Evolutionary conservation across 1,140 invertebrate genomes (phyloP).

Genomic region (Sminthurinus signatus): DNA sequence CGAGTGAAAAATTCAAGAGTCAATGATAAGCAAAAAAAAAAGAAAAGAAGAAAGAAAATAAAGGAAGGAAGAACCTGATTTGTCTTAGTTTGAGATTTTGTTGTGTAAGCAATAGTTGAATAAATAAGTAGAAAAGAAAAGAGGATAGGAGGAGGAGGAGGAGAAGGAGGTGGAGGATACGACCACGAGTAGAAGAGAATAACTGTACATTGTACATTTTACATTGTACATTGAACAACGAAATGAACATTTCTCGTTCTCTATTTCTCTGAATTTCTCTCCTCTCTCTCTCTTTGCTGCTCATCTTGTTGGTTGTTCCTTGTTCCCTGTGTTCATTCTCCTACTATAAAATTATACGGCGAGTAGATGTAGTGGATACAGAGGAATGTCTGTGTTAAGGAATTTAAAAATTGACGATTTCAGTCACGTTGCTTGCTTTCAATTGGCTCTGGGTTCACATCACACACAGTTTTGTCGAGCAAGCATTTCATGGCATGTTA

Average conservation of each 20-base stretch:
- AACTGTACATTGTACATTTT: no score
- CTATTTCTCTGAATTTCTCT: no score
- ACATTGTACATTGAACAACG: no score
- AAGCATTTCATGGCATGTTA: constrained; percentile 29
- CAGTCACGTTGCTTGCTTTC: constrained; percentile 34
- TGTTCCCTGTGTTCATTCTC: no score
- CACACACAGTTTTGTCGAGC: constrained; percentile 39
- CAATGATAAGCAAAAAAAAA: no score
- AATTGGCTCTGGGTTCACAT: constrained; percentile 37
- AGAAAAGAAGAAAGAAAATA: neutral
- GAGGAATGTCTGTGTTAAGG: constrained; percentile 4
- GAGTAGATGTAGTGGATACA: no score
- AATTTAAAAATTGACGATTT: constrained; percentile 28
- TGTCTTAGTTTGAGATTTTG: constrained; percentile 35
- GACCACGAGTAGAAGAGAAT: no score
- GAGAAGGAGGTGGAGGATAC: neutral
- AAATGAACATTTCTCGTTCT: no score
- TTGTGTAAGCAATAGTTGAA: constrained; percentile 33
- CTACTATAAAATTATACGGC: no score
- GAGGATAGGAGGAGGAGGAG: neutral
- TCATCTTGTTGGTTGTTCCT: no score
- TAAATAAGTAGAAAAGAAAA: neutral
- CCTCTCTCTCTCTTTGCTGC: no score
- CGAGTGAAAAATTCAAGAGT: no score
- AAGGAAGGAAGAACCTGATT: constrained; percentile 26